A percentile compares a stretch with the other conserved stretches of the same genome.
These are phyloP conservation scores for Channa maculata DNA, from an alignment of 2,113 vertebrate genomes.

Conservation along the genomic window DNA sequence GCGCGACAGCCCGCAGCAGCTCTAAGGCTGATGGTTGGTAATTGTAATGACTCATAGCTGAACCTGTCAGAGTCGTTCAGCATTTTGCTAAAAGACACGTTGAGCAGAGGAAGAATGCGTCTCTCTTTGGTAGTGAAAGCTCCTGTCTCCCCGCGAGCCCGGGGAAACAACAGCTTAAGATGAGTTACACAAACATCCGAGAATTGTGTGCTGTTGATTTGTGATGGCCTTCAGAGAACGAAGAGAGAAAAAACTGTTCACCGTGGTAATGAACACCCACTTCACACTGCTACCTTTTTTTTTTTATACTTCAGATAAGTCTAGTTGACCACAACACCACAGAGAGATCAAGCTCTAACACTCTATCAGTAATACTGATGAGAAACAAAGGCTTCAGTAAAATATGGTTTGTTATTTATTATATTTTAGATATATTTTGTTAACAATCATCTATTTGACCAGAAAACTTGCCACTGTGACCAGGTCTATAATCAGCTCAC, in stretches of 20 bases:
- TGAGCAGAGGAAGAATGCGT: background rate
- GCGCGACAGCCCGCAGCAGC: conserved; percentile 16
- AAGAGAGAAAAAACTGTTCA: background rate
- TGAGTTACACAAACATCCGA: background rate
- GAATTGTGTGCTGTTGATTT: background rate
- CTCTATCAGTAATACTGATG: too few relatives aligned
- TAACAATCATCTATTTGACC: too few relatives aligned
- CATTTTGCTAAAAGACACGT: conserved; percentile 4
- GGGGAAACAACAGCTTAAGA: background rate
- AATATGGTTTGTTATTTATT: too few relatives aligned
- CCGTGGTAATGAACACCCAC: background rate
- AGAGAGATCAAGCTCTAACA: too few relatives aligned
- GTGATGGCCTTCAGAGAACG: background rate
- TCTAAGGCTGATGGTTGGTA: background rate
- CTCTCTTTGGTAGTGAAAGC: background rate
- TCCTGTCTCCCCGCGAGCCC: background rate
- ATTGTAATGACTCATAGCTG: conserved; percentile 27
- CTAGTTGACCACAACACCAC: too few relatives aligned
- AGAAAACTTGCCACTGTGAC: too few relatives aligned
- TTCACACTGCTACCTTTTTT: background rate
- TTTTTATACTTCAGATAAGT: too few relatives aligned
- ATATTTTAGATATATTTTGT: too few relatives aligned
- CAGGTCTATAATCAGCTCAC: too few relatives aligned
- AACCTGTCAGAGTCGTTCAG: conserved; percentile 17
- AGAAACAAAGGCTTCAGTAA: too few relatives aligned